Conservation (phyloP, 2,113 vertebrate species). For the Castor canadensis region DNA sequence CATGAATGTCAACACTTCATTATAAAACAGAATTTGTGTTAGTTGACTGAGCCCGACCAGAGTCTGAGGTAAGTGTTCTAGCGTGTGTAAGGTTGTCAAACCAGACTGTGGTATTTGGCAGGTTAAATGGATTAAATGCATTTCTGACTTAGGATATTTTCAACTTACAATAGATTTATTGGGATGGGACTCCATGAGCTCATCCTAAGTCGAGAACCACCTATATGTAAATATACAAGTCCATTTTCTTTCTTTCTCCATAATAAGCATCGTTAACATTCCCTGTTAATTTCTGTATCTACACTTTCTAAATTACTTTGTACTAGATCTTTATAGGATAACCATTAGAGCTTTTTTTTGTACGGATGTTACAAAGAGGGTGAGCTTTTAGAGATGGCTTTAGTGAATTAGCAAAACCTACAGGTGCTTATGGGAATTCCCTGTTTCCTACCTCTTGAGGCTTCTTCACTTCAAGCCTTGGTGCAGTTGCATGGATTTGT, state of each 20-base stretch:
- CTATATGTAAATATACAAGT: not conserved
- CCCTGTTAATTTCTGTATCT: constrained; percentile 15
- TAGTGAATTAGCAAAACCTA: not conserved
- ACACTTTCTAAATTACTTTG: not conserved
- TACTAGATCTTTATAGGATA: not conserved
- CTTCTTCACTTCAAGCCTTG: not conserved
- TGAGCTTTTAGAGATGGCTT: not conserved
- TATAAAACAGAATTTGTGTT: not conserved
- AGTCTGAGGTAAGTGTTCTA: not conserved
- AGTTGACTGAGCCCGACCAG: not conserved
- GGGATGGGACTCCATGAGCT: not conserved
- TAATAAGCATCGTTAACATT: not conserved
- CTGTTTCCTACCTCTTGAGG: not conserved
- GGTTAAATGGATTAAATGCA: not conserved
- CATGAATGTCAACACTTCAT: not conserved
- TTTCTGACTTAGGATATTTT: not conserved
- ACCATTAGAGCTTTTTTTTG: not conserved
- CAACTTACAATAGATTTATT: not conserved
- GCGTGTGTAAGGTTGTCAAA: not conserved
- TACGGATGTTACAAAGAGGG: not conserved
- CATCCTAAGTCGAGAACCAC: not conserved
- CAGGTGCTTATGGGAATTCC: not conserved
- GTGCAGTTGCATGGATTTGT: not conserved
- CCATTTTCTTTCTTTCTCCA: not conserved
- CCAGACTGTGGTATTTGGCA: not conserved